Evolutionary conservation across 92 coral and sea anemone genomes (phyloP).

Genomic region (Pocillopora meandrina): DNA sequence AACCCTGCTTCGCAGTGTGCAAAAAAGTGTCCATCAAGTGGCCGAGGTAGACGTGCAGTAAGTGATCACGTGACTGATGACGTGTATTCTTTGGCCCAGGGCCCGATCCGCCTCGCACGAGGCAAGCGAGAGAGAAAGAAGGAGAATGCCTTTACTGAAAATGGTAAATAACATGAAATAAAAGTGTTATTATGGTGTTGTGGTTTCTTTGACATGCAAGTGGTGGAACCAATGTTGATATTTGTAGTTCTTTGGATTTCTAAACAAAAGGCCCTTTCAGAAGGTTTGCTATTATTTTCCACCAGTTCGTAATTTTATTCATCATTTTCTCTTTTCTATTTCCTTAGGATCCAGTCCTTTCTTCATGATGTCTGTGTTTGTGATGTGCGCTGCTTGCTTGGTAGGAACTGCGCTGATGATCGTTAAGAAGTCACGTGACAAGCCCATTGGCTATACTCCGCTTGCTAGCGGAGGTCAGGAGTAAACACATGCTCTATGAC

Average conservation of each 20-base stretch:
- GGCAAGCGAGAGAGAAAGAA: neutral
- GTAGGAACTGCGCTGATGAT: neutral
- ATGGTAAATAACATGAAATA: neutral
- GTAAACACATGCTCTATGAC: neutral
- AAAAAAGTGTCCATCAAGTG: constrained; percentile 33
- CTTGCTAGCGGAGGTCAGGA: neutral
- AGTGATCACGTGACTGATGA: neutral
- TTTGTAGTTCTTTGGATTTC: neutral
- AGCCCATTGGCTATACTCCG: constrained; percentile 2
- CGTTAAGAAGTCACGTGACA: constrained; percentile 4
- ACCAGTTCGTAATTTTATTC: neutral
- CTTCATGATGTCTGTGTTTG: neutral
- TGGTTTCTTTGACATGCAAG: neutral
- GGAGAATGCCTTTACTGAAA: neutral
- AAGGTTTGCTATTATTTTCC: too few relatives aligned
- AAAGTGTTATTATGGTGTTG: neutral
- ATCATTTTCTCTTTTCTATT: neutral
- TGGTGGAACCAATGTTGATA: neutral
- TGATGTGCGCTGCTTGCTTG: neutral
- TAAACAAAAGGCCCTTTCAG: too few relatives aligned
- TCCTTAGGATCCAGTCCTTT: neutral
- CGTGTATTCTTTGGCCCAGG: constrained; percentile 2
- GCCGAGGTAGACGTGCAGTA: constrained; percentile 19
- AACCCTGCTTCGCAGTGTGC: constrained; percentile 30
- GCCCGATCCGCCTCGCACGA: neutral